Evolutionary conservation across 1,140 invertebrate species (phyloP).

Genomic region (Hestina assimilis): DNA sequence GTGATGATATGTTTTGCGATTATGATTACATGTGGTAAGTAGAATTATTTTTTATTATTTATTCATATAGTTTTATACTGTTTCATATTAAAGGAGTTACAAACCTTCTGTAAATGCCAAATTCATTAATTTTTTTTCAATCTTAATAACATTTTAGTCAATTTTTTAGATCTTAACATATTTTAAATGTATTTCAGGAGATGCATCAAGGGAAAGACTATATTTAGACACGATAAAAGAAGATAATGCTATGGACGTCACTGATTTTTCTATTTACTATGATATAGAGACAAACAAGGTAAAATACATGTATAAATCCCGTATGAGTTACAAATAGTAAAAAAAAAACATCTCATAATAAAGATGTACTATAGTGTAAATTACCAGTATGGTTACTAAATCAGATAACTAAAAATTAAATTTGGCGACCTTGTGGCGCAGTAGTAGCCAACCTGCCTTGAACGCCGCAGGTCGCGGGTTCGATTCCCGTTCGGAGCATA

Average conservation of each 20-base stretch:
- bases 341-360: too few species aligned
- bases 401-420: too few species aligned
- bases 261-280: conserved; percentile 72
- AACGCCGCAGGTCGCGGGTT: too few species aligned
- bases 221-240: conserved; percentile 25
- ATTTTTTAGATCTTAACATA: not conserved
- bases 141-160: not conserved
- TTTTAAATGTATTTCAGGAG: conserved; percentile 6
- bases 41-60: not conserved
- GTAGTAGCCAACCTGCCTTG: too few species aligned
- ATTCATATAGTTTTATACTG: conserved; percentile 8
- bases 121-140: too few species aligned
- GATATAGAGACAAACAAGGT: conserved; percentile 67
- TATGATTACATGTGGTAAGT: conserved; percentile 33
- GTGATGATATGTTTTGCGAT: conserved; percentile 29
- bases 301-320: conserved; percentile 18
- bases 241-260: conserved; percentile 58
- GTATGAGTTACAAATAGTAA: too few species aligned
- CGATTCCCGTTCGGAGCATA: too few species aligned
- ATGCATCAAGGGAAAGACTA: conserved; percentile 1
- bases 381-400: too few species aligned
- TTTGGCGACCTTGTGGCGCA: too few species aligned
- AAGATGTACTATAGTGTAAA: too few species aligned
- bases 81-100: too few species aligned
- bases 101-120: too few species aligned